These are phyloP conservation scores for Tenthredo mesomela DNA, from an alignment of 2,888 invertebrate species.

Conservation along the genomic window DNA sequence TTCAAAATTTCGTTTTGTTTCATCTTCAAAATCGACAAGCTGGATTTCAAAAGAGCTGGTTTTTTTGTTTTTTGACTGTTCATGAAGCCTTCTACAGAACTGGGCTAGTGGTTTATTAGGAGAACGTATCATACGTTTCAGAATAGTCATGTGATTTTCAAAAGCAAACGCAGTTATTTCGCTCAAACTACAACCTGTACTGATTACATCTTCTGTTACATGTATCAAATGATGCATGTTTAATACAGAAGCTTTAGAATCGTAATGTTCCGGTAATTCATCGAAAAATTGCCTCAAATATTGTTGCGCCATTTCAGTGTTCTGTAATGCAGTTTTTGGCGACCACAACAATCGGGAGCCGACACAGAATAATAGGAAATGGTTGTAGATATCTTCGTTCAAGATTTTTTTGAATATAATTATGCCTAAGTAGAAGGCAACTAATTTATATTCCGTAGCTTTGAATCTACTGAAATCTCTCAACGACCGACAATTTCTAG, in stretches of 20 bases:
- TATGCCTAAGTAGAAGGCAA: background rate
- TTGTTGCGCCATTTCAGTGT: background rate
- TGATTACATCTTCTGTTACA: background rate
- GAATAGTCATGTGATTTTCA: background rate
- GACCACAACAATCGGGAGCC: background rate
- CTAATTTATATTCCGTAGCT: background rate
- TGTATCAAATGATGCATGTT: background rate
- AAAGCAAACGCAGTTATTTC: background rate
- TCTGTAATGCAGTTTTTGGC: background rate
- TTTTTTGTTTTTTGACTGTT: background rate
- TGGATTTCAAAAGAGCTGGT: background rate
- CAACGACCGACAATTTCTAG: background rate
- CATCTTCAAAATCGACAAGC: background rate
- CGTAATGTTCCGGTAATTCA: background rate
- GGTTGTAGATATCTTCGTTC: background rate
- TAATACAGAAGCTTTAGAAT: background rate
- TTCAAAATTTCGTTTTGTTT: background rate
- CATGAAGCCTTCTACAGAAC: conserved; percentile 2
- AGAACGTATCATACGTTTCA: background rate
- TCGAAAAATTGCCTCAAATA: background rate
- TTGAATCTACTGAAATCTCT: background rate
- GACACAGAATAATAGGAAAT: background rate
- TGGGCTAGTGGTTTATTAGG: background rate
- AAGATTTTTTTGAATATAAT: background rate
- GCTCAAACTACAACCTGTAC: background rate